A percentile compares a stretch with the other conserved stretches of the same genome.
Evolutionary conservation across 2,797 vertebrate species (phyloP).

Genomic region (Myotis pilosus): DNA sequence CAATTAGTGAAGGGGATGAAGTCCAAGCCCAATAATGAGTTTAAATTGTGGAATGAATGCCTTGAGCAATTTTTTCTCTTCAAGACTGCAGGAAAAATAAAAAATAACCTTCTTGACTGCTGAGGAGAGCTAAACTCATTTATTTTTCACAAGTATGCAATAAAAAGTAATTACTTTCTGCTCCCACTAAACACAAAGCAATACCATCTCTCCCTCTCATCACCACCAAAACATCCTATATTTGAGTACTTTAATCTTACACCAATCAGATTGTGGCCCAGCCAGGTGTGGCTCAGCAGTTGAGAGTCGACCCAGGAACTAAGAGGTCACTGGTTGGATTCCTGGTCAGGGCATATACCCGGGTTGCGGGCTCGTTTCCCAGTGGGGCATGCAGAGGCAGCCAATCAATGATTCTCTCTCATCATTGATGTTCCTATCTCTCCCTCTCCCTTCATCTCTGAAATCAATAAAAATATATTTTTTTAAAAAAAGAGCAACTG

Average conservation of each 20-base stretch:
- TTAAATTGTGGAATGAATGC: conserved; percentile 38
- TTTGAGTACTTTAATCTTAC: not conserved
- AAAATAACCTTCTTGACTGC: conserved; percentile 22
- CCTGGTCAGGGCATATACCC: too few species aligned
- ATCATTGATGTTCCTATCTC: too few species aligned
- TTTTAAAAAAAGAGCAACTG: too few species aligned
- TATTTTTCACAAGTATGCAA: conserved; percentile 43
- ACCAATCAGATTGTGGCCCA: not conserved
- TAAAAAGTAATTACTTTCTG: conserved; percentile 55
- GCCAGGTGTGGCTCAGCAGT: too few species aligned
- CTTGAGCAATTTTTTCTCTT: conserved; percentile 39
- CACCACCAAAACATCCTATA: conserved; percentile 3
- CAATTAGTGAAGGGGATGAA: conserved; percentile 48
- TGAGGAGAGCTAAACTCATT: conserved; percentile 33
- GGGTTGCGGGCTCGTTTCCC: too few species aligned
- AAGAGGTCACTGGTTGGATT: too few species aligned
- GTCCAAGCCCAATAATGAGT: conserved; percentile 33
- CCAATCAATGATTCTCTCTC: too few species aligned
- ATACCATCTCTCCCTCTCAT: not conserved
- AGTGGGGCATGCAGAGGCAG: too few species aligned
- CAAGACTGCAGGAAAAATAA: conserved; percentile 19
- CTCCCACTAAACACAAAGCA: conserved; percentile 15
- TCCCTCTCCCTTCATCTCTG: too few species aligned
- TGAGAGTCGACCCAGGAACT: too few species aligned
- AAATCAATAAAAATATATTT: too few species aligned